phyloP scores from a whole-genome alignment of 2,113 vertebrate genomes.

The Mirza zaza region DNA sequence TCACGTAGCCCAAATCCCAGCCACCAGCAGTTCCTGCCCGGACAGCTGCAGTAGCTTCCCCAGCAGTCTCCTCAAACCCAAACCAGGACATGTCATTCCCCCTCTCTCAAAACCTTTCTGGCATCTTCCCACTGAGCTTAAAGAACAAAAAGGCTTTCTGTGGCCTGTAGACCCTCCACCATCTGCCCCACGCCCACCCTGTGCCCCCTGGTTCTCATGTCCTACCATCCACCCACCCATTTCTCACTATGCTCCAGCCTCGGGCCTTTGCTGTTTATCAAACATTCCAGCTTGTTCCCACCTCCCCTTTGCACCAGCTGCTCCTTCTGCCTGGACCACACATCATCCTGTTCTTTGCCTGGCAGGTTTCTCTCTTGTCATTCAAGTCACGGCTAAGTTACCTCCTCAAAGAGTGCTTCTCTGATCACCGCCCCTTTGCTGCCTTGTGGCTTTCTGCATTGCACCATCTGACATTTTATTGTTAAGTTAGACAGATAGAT shows the following conservation, averaged over 20 bases:
- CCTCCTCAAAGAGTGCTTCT: not conserved
- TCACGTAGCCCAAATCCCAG: accelerated
- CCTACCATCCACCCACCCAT: not conserved
- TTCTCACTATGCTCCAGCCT: not conserved
- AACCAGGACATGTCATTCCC: not conserved
- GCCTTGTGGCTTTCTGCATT: not conserved
- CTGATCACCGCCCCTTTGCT: not conserved
- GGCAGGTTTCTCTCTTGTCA: not conserved
- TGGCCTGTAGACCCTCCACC: not conserved
- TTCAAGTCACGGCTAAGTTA: not conserved
- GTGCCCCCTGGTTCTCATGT: not conserved
- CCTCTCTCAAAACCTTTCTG: not conserved
- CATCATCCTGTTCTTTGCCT: not conserved
- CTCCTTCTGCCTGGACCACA: not conserved
- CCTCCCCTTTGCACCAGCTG: not conserved
- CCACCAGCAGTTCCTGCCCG: not conserved
- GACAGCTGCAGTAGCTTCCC: not conserved
- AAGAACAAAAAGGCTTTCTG: not conserved
- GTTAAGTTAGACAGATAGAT: not conserved
- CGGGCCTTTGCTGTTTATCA: not conserved
- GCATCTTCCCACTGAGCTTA: not conserved
- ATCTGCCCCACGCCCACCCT: not conserved
- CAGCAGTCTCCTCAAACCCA: not conserved
- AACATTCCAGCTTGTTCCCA: not conserved
- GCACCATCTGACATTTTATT: not conserved